These are phyloP conservation scores for Neuroscelio doddi DNA, from an alignment of 2,888 invertebrate species.

Conservation along the genomic window DNA sequence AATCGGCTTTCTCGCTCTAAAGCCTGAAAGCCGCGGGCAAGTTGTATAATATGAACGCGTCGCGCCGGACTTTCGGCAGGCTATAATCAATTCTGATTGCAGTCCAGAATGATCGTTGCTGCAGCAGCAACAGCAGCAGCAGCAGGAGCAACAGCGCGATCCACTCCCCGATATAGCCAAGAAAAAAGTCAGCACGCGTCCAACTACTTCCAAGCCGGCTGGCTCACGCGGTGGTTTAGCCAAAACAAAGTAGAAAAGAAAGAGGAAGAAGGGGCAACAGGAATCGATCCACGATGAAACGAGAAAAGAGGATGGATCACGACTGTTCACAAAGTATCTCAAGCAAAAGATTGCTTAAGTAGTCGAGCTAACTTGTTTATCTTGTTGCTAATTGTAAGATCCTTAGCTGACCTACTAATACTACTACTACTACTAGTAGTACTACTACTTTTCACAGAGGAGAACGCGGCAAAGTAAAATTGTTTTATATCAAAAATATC, in stretches of 20 bases:
- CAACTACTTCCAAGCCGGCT: conserved; percentile 66
- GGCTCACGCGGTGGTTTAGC: conserved; percentile 37
- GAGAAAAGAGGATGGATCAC: conserved; percentile 35
- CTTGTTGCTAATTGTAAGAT: too few species aligned
- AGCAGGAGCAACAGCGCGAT: conserved; percentile 53
- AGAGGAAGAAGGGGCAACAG: conserved; percentile 25
- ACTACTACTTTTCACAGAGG: too few species aligned
- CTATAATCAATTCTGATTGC: conserved; percentile 72
- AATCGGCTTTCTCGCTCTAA: conserved; percentile 20
- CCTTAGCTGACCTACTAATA: conserved; percentile 19
- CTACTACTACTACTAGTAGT: too few species aligned
- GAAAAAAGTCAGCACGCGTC: conserved; percentile 65
- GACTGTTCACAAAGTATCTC: conserved; percentile 9
- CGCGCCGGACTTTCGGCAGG: conserved; percentile 70
- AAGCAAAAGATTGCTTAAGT: conserved; percentile 3
- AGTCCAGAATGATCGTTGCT: conserved; percentile 67
- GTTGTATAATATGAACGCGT: conserved; percentile 66
- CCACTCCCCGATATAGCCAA: conserved; percentile 68
- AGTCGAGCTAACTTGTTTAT: too few species aligned
- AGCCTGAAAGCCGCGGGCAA: conserved; percentile 56
- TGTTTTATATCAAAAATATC: too few species aligned
- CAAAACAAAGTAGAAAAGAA: conserved; percentile 22
- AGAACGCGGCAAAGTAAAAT: too few species aligned
- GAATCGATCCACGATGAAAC: conserved; percentile 40
- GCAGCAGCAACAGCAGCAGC: not conserved